Percentiles rank a stretch among this genome's conserved stretches.
Evolutionary conservation across 2,797 vertebrate genomes (phyloP).

Genomic region (Clarias fuscus): DNA sequence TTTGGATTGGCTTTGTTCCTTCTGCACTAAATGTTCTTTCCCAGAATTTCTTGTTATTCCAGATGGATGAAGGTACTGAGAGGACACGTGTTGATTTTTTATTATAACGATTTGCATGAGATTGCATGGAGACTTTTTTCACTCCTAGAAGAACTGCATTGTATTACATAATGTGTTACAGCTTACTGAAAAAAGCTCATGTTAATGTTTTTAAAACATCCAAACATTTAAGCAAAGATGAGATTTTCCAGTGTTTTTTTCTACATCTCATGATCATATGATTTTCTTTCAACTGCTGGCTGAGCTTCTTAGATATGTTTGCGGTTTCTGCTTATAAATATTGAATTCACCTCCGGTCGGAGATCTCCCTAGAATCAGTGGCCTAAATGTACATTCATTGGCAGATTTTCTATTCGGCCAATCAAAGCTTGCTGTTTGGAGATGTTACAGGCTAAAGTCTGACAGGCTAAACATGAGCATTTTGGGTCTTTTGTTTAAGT

Average conservation of each 20-base stretch:
- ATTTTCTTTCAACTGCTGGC: conserved; percentile 1
- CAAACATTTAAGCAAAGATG: not conserved
- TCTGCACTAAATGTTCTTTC: not conserved
- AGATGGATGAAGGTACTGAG: not conserved
- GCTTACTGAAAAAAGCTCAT: not conserved
- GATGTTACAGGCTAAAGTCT: not conserved
- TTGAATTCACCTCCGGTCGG: not conserved
- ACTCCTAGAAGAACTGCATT: not conserved
- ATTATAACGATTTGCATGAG: conserved; percentile 2
- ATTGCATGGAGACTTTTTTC: conserved; percentile 5
- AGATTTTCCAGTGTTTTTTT: not conserved
- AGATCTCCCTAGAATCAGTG: conserved; percentile 5
- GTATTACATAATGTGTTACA: not conserved
- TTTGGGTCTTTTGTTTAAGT: not conserved
- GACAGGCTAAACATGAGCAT: not conserved
- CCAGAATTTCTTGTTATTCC: not conserved
- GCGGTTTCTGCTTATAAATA: not conserved
- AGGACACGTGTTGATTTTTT: not conserved
- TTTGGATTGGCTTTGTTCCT: not conserved
- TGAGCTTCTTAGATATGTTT: not conserved
- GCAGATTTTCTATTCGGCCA: conserved; percentile 7
- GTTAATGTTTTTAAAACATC: not conserved
- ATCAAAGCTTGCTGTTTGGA: conserved; percentile 1
- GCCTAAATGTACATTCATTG: conserved; percentile 22
- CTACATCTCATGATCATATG: not conserved